Evolutionary conservation across 2,797 vertebrate species (phyloP).

Genomic region (Myripristis murdjan): DNA sequence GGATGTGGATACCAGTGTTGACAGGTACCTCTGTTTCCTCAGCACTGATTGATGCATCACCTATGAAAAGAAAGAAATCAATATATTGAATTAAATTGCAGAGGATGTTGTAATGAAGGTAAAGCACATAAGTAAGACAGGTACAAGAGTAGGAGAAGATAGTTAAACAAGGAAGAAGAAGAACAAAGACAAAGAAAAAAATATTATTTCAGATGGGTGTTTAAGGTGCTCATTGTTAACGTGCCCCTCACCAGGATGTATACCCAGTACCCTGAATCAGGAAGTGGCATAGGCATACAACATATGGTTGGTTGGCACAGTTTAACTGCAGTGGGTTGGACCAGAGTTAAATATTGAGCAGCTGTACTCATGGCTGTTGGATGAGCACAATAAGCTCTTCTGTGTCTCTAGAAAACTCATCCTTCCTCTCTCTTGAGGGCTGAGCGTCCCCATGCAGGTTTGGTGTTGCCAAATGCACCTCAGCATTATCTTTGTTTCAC

Average conservation of each 20-base stretch:
- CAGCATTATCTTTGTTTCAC: constrained; percentile 19
- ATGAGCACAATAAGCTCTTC: constrained; percentile 24
- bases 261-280: constrained; percentile 11
- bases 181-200: neutral
- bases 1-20: neutral
- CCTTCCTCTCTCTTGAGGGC: constrained; percentile 20
- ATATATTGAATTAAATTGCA: constrained; percentile 5
- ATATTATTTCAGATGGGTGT: neutral
- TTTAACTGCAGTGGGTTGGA: constrained; percentile 33
- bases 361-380: constrained; percentile 20
- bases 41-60: constrained; percentile 70
- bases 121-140: neutral
- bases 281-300: constrained; percentile 40
- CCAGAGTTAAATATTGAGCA: constrained; percentile 61
- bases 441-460: constrained; percentile 22
- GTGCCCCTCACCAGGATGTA: too few species aligned
- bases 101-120: neutral
- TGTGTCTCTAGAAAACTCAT: constrained; percentile 21
- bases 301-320: constrained; percentile 51
- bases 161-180: neutral
- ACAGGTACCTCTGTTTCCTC: constrained; percentile 73
- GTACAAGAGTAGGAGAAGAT: too few species aligned
- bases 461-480: constrained; percentile 28
- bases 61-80: constrained; percentile 55
- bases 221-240: too few species aligned